These are phyloP conservation scores for Bathybates hornii DNA, from an alignment of 2,113 vertebrate genomes.

Conservation along the genomic window DNA sequence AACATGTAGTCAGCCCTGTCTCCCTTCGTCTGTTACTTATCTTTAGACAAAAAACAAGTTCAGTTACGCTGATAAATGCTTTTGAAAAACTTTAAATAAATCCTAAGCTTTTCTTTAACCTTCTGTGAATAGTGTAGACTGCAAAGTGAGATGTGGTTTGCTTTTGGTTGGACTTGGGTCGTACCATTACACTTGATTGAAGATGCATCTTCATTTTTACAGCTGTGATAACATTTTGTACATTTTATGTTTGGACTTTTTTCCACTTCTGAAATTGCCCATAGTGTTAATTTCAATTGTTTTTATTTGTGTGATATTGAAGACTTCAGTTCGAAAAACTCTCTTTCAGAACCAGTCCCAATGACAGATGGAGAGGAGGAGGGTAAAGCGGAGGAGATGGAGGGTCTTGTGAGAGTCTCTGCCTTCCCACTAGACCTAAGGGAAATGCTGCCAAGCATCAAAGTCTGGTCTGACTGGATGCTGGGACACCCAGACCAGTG, in stretches of 20 bases:
- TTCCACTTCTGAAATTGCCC: not conserved
- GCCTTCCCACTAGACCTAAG: conserved; percentile 82
- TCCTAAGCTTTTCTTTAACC: not conserved
- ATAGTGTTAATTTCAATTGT: not conserved
- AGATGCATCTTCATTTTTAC: not conserved
- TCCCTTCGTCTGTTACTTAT: not conserved
- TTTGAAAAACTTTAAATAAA: not conserved
- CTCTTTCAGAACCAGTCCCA: conserved; percentile 68
- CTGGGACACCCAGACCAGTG: conserved; percentile 91
- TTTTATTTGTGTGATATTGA: not conserved
- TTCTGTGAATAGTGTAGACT: not conserved
- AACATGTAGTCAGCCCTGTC: not conserved
- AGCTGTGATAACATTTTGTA: not conserved
- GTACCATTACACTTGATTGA: not conserved
- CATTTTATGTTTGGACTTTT: not conserved
- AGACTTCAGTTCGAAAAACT: not conserved
- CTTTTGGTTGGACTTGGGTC: not conserved
- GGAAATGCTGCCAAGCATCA: conserved; percentile 91
- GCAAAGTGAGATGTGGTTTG: not conserved
- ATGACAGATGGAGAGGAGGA: conserved; percentile 52
- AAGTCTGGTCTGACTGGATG: conserved; percentile 99
- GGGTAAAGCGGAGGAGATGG: conserved; percentile 64
- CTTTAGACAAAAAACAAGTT: not conserved
- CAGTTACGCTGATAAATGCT: not conserved
- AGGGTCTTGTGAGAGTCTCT: conserved; percentile 86